Evolutionary conservation across 2,888 invertebrate genomes (phyloP).

Genomic region (Diadegma fenestrale): DNA sequence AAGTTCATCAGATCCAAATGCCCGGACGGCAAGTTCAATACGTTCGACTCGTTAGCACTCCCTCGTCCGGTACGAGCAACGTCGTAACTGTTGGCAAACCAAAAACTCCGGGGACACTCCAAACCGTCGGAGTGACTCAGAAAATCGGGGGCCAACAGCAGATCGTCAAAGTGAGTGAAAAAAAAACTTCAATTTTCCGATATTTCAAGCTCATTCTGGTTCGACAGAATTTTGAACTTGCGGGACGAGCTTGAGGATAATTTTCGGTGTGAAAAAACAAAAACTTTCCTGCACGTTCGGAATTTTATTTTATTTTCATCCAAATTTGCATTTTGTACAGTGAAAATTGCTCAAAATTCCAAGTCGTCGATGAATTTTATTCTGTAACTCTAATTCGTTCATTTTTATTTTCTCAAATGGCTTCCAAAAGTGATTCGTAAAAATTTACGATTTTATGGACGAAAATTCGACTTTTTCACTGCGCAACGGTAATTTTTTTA

Average conservation of each 20-base stretch:
- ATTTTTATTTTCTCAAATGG: too few species aligned
- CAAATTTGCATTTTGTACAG: too few species aligned
- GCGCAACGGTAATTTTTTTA: too few species aligned
- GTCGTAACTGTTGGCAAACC: slow-evolving; percentile 83
- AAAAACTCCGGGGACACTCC: slow-evolving; percentile 79
- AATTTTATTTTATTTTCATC: too few species aligned
- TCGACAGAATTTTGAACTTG: too few species aligned
- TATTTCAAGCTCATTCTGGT: too few species aligned
- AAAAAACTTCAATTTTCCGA: background rate
- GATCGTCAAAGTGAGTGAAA: slow-evolving; percentile 80
- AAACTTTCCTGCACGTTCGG: background rate
- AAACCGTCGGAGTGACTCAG: slow-evolving; percentile 81
- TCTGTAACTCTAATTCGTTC: too few species aligned
- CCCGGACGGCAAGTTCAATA: slow-evolving; percentile 91
- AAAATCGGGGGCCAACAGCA: slow-evolving; percentile 81
- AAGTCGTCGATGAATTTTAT: too few species aligned
- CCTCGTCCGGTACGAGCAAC: slow-evolving; percentile 83
- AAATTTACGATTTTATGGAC: background rate
- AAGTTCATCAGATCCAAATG: slow-evolving; percentile 90
- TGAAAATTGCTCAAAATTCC: too few species aligned
- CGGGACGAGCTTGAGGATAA: too few species aligned
- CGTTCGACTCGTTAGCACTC: slow-evolving; percentile 89
- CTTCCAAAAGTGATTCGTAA: background rate
- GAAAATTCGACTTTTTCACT: background rate
- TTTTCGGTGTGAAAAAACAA: too few species aligned